Evolutionary conservation across 2,113 vertebrate species (phyloP).

Genomic region (Pterocles orientalis): DNA sequence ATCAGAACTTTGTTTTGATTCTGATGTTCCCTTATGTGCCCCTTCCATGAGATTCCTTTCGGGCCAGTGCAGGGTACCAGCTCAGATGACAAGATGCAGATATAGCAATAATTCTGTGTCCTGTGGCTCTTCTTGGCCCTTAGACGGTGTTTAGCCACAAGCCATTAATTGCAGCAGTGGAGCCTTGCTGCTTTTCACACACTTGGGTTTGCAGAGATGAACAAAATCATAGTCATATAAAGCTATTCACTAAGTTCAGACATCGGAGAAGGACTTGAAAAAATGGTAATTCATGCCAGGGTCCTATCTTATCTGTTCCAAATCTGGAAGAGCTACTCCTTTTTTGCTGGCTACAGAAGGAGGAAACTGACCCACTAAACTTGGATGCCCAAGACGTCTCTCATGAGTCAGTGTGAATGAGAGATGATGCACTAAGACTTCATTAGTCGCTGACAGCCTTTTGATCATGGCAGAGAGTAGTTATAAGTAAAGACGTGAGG

Average conservation of each 20-base stretch:
- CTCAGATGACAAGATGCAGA: background rate
- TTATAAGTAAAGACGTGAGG: slow-evolving; percentile 16
- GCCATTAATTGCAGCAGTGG: background rate
- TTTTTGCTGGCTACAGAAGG: background rate
- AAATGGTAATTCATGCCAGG: background rate
- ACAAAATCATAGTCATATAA: background rate
- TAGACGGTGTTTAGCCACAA: background rate
- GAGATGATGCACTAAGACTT: slow-evolving; percentile 51
- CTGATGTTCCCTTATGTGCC: background rate
- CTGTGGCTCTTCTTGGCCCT: background rate
- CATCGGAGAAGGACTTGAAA: background rate
- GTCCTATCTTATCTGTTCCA: background rate
- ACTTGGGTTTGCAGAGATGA: background rate
- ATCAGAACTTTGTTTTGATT: background rate
- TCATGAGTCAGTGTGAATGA: slow-evolving; percentile 24
- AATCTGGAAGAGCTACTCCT: slow-evolving; percentile 15
- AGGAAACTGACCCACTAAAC: slow-evolving; percentile 17
- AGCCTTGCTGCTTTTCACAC: background rate
- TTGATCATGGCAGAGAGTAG: background rate
- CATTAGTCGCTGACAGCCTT: slow-evolving; percentile 50
- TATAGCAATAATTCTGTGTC: background rate
- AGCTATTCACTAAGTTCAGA: background rate
- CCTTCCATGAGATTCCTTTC: background rate
- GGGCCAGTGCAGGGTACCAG: background rate
- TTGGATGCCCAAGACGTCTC: slow-evolving; percentile 12